Evolutionary conservation across 2,888 invertebrate species (phyloP).

Genomic region (Alcis repandata): DNA sequence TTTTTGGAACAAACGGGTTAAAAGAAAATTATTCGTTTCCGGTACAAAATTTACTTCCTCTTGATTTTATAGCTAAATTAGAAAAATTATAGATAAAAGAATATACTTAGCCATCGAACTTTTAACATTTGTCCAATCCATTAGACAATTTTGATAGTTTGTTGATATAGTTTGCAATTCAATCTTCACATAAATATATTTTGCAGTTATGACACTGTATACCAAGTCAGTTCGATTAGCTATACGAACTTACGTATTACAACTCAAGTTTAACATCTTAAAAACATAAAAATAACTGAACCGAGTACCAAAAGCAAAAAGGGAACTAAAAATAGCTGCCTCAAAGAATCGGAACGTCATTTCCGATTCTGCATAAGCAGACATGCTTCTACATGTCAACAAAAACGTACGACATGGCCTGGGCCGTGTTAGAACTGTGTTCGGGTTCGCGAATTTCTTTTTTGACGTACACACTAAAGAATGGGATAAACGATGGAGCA

Average conservation of each 20-base stretch:
- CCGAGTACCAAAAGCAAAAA: slow-evolving; percentile 26
- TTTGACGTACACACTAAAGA: slow-evolving; percentile 18
- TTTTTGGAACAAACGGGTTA: not conserved
- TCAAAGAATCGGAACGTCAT: slow-evolving; percentile 54
- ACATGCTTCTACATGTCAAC: slow-evolving; percentile 63
- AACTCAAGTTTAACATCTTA: slow-evolving; percentile 16
- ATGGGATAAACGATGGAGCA: not conserved
- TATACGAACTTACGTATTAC: too few relatives aligned
- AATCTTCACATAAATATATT: too few relatives aligned
- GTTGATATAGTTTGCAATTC: too few relatives aligned
- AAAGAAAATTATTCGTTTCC: not conserved
- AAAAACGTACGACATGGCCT: slow-evolving; percentile 60
- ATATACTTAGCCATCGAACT: too few relatives aligned
- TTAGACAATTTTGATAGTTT: too few relatives aligned
- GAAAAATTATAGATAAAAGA: not conserved
- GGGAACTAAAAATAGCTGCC: slow-evolving; percentile 38
- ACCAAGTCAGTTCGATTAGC: too few relatives aligned
- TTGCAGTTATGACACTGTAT: too few relatives aligned
- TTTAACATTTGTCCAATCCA: too few relatives aligned
- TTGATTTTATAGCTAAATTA: too few relatives aligned
- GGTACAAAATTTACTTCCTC: not conserved
- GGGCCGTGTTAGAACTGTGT: slow-evolving; percentile 62
- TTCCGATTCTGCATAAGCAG: slow-evolving; percentile 70
- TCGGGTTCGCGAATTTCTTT: slow-evolving; percentile 39
- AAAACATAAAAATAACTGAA: slow-evolving; percentile 35